Evolutionary conservation across 1,140 invertebrate species (phyloP), one percentile per base, ranked within the genome.

Genomic region (Zaprionus capensis): DNA sequence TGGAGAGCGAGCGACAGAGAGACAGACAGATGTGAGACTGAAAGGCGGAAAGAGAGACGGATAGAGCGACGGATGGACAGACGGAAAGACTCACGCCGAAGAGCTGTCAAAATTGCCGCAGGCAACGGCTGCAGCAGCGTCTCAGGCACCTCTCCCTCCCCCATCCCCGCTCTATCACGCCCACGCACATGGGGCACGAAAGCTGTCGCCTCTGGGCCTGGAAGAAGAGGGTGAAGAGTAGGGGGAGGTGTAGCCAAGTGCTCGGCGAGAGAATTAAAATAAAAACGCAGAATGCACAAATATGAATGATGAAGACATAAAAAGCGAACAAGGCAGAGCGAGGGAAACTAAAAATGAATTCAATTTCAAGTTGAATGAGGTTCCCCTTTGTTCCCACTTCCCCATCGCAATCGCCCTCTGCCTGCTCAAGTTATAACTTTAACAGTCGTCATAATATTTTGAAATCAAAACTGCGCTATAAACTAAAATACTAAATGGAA

Each of bases 281-380:
- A 84, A 81, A 84, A 84, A 26, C 26, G 46, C 46, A 51, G 46
- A 51, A 80, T 71, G 63, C 74, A 85, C 78, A 85, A 85, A 85
- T 75, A 67, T 75, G 75, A 81, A 84, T 71, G 78, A 85, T 85
- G 81, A 84, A 85, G 82, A 85, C 82, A 83, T 84, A 84, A 85
- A 80, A 70, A 55, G 55, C 12, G 55, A 44, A 22, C 51, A 22
- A 53, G 5, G 24, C 20, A 62, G 31, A 26, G 5, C n/a, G 17
- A 5, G 15, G 15, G 44, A 64, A 51, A 64, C 63, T 68, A 67
- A 63, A 78, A 78, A 78, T 74, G 12, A 75, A 78, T 84, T 84
- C 78, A 78, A 84, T 81, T 80, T 75, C 67, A 55, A 65, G 55
- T 71, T 69, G 78, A 85, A 78, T 85, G 82, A 71, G 76, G 76